phyloP scores from a whole-genome alignment of 2,888 invertebrate species.

The Steinernema carpocapsae region DNA sequence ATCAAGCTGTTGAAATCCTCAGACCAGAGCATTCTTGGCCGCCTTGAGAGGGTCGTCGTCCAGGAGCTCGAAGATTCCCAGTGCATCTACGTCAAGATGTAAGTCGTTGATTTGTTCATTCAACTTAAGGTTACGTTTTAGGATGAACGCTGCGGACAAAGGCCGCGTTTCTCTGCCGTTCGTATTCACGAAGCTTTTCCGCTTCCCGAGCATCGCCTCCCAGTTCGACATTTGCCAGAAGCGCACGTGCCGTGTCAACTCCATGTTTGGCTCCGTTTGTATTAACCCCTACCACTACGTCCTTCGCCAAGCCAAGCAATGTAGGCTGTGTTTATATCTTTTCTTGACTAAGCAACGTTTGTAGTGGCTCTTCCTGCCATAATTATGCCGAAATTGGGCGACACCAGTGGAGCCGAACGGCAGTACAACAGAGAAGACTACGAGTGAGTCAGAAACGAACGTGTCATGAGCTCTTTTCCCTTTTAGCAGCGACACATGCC shows the following conservation, averaged over 20 bases:
- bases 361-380: slow-evolving; percentile 14
- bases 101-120: neutral
- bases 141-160: neutral
- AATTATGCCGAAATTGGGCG: neutral
- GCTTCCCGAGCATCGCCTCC: neutral
- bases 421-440: neutral
- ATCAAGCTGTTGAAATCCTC: neutral
- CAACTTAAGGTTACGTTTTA: neutral
- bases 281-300: slow-evolving; percentile 53
- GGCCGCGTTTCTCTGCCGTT: neutral
- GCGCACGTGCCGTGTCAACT: neutral
- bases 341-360: neutral
- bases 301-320: neutral
- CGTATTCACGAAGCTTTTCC: slow-evolving; percentile 25
- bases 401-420: neutral
- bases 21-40: neutral
- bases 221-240: slow-evolving; percentile 8
- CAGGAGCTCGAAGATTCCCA: neutral
- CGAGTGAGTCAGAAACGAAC: neutral
- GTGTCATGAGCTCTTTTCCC: neutral
- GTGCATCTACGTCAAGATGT: slow-evolving; percentile 23
- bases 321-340: too few relatives aligned
- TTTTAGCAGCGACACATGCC: neutral
- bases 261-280: slow-evolving; percentile 38
- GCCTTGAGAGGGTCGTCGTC: neutral